phyloP scores from a whole-genome alignment of 1,140 invertebrate genomes.

The Gryon sp. region DNA sequence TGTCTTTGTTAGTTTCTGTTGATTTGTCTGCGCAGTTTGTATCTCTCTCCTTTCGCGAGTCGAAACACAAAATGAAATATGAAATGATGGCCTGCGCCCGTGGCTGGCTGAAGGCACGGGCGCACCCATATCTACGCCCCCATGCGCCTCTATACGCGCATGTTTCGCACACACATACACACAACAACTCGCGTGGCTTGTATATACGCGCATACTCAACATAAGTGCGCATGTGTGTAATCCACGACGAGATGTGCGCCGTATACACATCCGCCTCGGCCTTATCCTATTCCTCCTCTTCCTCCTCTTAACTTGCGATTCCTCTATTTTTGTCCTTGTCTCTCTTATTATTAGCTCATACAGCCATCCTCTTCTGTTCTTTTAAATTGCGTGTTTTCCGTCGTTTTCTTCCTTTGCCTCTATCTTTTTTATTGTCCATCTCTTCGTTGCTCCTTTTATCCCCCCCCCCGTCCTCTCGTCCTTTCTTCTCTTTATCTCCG shows the following conservation, averaged over 20 bases:
- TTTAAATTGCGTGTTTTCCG: too few relatives aligned
- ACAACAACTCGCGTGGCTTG: conserved; percentile 10
- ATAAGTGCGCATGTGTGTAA: conserved; percentile 18
- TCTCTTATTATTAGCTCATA: not conserved
- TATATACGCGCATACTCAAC: not conserved
- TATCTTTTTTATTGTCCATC: too few relatives aligned
- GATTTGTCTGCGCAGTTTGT: too few relatives aligned
- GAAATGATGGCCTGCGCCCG: conserved; percentile 78
- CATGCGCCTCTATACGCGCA: conserved; percentile 72
- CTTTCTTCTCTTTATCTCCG: too few relatives aligned
- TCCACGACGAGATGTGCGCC: conserved; percentile 37
- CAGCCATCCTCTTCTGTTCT: too few relatives aligned
- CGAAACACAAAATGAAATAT: conserved; percentile 78
- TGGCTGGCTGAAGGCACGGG: conserved; percentile 77
- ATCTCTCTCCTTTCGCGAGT: conserved; percentile 62
- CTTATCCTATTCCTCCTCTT: conserved; percentile 35
- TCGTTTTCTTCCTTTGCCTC: too few relatives aligned
- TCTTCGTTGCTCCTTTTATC: too few relatives aligned
- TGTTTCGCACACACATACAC: conserved; percentile 40
- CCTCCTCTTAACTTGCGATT: not conserved
- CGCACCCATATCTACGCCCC: conserved; percentile 79
- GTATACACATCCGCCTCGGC: conserved; percentile 57
- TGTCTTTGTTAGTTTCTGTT: conserved; percentile 6
- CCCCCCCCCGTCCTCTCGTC: too few relatives aligned
- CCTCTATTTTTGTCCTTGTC: not conserved